Base-by-base conservation (phyloP, 1,140 invertebrate genomes). In the Pseudomyrmex cubaensis region DNA sequence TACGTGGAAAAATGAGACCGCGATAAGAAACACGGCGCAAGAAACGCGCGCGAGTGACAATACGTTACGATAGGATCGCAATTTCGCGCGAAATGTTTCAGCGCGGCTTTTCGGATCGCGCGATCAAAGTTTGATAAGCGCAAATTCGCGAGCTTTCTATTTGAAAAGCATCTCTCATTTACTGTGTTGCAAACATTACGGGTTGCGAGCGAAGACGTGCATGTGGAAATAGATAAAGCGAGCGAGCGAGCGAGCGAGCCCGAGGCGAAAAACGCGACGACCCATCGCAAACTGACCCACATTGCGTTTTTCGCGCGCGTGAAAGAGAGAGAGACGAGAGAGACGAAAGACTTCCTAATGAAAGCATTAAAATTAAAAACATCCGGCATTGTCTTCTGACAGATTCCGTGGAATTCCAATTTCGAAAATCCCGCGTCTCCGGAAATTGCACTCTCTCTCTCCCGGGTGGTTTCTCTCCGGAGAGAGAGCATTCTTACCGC, bases 311-410 rank as follows among this genome's bases (percentile, higher is more conserved):
- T n/a, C 72, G 20, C 17, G 20, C 4, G 46, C 76, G 35, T 20
- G 50, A 76, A 59, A 80, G 74, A 44, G 56, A 25, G 25, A 4
- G 25, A 25, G 25, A 22, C 20, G 25, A 4, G 25, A 35, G 35
- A 35, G 35, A 35, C 35, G 35, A 35, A 0, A 35, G 5, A 35
- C 35, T 54, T 15, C 59, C 57, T 87, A 89, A 92, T 86, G 91
- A 91, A 89, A 86, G 85, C 82, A 86, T 90, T 87, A 89, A 92
- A 92, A 90, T 89, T 90, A 85, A 88, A 89, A 89, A 84, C 52
- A 59, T 66, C 64, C 56, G 12, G 57, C 74, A 73, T 78, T 61
- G 56, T 76, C 57, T 20, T 9, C 61, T 20, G n/a, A 25, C 46
- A 44, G 44, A 25, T 9, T 15, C 22, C 76, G 35, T 7, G 5